phyloP scores from a whole-genome alignment of 2,797 vertebrate species.

The Sphaeramia orbicularis region DNA sequence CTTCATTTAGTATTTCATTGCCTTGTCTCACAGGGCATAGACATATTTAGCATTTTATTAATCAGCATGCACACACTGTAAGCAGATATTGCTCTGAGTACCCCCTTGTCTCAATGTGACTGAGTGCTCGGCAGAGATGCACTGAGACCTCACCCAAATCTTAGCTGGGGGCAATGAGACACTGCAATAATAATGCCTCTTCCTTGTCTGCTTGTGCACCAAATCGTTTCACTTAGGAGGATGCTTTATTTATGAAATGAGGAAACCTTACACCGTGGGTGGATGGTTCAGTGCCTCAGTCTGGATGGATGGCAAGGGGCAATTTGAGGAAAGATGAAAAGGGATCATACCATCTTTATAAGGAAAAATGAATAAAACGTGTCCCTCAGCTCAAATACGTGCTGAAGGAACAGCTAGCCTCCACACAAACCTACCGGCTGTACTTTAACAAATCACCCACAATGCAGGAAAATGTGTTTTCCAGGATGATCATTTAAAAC shows the following conservation, averaged over 20 bases:
- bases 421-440: constrained; percentile 24
- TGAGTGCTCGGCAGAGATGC: constrained; percentile 32
- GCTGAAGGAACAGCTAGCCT: constrained; percentile 37
- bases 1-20: constrained; percentile 59
- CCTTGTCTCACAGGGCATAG: constrained; percentile 37
- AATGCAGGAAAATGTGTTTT: constrained; percentile 26
- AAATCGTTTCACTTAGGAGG: constrained; percentile 64
- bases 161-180: constrained; percentile 54
- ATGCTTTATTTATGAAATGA: constrained; percentile 73
- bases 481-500: constrained; percentile 28
- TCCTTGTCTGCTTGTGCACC: constrained; percentile 46
- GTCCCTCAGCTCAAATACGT: constrained; percentile 21
- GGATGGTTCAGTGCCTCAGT: constrained; percentile 28
- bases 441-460: constrained; percentile 39
- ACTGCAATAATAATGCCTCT: constrained; percentile 48
- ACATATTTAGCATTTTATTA: constrained; percentile 62
- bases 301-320: constrained; percentile 36
- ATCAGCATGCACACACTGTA: constrained; percentile 28
- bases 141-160: constrained; percentile 52
- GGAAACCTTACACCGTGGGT: constrained; percentile 50
- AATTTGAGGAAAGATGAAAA: constrained; percentile 54
- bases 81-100: constrained; percentile 49
- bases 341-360: constrained; percentile 34
- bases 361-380: constrained; percentile 37
- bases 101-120: constrained; percentile 22